Evolutionary conservation across 2,797 vertebrate genomes (phyloP).

Genomic region (Diplodus puntazzo): DNA sequence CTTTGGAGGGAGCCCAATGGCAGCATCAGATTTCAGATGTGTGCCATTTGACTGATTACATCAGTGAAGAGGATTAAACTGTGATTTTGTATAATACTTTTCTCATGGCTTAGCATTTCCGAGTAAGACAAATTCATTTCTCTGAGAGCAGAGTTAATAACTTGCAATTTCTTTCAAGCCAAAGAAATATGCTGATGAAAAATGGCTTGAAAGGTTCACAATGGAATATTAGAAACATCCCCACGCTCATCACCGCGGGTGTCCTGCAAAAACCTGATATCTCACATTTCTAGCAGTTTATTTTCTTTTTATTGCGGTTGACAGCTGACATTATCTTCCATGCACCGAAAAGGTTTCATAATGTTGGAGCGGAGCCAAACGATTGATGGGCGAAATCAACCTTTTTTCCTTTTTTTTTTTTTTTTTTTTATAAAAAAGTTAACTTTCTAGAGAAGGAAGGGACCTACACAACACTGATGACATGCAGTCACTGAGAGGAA

Average conservation of each 20-base stretch:
- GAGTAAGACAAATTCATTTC: constrained; percentile 65
- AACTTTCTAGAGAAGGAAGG: constrained; percentile 48
- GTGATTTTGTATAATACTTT: constrained; percentile 69
- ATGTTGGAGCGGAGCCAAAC: constrained; percentile 36
- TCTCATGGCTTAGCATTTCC: constrained; percentile 68
- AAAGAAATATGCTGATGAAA: constrained; percentile 53
- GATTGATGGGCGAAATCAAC: constrained; percentile 52
- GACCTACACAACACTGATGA: constrained; percentile 36
- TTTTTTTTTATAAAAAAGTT: constrained; percentile 48
- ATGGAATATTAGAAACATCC: constrained; percentile 61
- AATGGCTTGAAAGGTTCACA: constrained; percentile 48
- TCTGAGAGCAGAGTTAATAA: constrained; percentile 64
- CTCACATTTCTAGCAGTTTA: constrained; percentile 32
- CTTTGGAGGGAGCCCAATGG: constrained; percentile 68
- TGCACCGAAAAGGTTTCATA: constrained; percentile 42
- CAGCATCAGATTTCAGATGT: constrained; percentile 71
- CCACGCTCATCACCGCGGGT: constrained; percentile 35
- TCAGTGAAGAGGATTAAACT: constrained; percentile 72
- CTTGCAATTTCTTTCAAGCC: constrained; percentile 59
- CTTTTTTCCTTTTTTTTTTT: neutral
- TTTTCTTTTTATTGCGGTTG: constrained; percentile 50
- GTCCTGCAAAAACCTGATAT: constrained; percentile 40
- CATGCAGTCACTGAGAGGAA: constrained; percentile 51
- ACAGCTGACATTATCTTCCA: constrained; percentile 61
- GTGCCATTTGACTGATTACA: constrained; percentile 73